Base-by-base conservation (phyloP, 2,888 invertebrate genomes). In the Amphipoea lucens region DNA sequence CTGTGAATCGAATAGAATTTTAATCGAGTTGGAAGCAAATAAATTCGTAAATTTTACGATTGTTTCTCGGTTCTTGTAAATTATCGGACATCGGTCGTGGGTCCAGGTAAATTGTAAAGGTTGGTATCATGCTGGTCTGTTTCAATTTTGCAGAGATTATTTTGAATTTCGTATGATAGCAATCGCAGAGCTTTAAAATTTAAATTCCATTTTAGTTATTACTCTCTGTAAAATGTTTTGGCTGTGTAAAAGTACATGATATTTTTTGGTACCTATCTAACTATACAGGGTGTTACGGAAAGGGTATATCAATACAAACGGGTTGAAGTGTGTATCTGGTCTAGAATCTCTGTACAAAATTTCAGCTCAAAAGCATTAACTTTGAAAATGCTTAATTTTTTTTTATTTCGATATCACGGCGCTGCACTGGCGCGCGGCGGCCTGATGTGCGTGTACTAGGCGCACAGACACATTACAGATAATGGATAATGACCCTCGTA, bases 1-100 rank as follows among this genome's bases (percentile, higher is more conserved):
- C 81, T 70, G 36, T 54, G 80, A 88, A 87, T 84, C 73, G 85
- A 84, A 79, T 84, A 78, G 80, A 87, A 89, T 87, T 81, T 90
- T 83, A 85, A 89, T 85, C 82, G 83, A 87, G 74, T 85, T 68
- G 11, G 68, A 57, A 23, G 45, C 67, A 67, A 76, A 89, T 89
- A 89, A 82, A 84, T 86, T 89, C 57, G 74, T 51, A 11, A 69
- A 75, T 81, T 88, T 86, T 81, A 85, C 81, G 75, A 83, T 85
- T 89, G 83, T 89, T 89, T 66, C 66, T 69, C 74, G 42, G 63
- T 69, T 82, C 29, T 78, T 23, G 66, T 78, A 48, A 86, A 81
- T 82, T 81, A 83, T 86, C 74, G 57, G 68, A 79, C 78, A 79
- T 77, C 62, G 84, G 82, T 78, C 66, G 73, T 36, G 71, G 82